Conservation (phyloP, 2,797 vertebrate genomes). For the Tarsius wallacei region DNA sequence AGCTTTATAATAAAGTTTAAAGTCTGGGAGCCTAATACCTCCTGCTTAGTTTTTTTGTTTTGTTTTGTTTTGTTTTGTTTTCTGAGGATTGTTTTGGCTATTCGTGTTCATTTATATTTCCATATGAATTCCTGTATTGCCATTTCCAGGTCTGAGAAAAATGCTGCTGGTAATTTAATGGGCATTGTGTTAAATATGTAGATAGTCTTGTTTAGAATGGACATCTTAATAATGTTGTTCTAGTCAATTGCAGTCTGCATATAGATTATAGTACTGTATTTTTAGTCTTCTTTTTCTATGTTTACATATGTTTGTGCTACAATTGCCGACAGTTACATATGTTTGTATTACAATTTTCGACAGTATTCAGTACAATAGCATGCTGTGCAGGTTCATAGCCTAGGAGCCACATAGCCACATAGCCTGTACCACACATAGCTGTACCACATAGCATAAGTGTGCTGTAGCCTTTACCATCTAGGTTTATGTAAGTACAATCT, state of each 20-base stretch:
- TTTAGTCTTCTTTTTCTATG: neutral
- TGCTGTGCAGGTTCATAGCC: neutral
- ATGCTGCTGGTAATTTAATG: no score
- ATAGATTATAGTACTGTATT: neutral
- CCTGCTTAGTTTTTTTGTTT: no score
- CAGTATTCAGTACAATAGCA: neutral
- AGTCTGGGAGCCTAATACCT: no score
- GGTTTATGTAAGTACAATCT: neutral
- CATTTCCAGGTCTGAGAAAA: no score
- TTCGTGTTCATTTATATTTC: no score
- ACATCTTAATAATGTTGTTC: neutral
- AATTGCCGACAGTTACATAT: neutral
- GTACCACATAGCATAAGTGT: neutral
- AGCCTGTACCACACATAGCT: neutral
- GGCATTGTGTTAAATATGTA: no score
- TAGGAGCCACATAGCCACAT: neutral
- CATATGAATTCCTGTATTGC: no score
- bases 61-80: no score
- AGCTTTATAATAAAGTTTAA: no score
- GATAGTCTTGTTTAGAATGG: no score
- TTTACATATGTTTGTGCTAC: neutral
- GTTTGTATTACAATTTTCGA: neutral
- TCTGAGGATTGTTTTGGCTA: no score
- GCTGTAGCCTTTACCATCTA: neutral
- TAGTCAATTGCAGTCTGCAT: neutral